These are phyloP conservation scores for Rhadinocentrus ornatus DNA, from an alignment of 2,797 vertebrate genomes.

Conservation along the genomic window DNA sequence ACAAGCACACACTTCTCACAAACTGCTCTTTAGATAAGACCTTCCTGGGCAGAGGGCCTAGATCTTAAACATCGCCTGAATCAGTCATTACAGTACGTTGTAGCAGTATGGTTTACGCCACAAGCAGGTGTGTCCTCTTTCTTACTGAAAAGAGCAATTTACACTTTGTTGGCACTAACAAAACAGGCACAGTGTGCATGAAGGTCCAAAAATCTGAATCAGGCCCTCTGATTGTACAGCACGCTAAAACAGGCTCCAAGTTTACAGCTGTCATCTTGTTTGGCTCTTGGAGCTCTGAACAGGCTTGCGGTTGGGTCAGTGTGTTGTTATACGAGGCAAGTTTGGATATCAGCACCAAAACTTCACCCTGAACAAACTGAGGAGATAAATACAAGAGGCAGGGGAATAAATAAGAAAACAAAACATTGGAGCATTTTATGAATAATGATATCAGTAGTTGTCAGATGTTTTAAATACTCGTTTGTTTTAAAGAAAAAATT, in stretches of 20 bases:
- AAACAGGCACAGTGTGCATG: slow-evolving; percentile 74
- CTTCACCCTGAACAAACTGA: slow-evolving; percentile 60
- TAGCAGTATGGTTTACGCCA: slow-evolving; percentile 11
- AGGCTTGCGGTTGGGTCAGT: slow-evolving; percentile 45
- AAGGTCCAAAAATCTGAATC: slow-evolving; percentile 65
- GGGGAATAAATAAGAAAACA: slow-evolving; percentile 64
- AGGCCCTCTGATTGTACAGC: slow-evolving; percentile 80
- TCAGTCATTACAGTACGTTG: slow-evolving; percentile 3
- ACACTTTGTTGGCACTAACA: slow-evolving; percentile 54
- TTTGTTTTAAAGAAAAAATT: slow-evolving; percentile 45
- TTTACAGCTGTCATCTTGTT: slow-evolving; percentile 48
- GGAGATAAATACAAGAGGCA: slow-evolving; percentile 44
- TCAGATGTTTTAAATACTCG: slow-evolving; percentile 46
- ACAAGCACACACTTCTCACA: slow-evolving; percentile 21
- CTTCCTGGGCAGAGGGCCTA: slow-evolving; percentile 9
- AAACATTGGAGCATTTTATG: slow-evolving; percentile 56
- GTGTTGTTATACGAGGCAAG: slow-evolving; percentile 56
- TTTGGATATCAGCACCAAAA: slow-evolving; percentile 74
- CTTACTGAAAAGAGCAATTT: slow-evolving; percentile 32
- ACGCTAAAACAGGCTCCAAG: slow-evolving; percentile 68
- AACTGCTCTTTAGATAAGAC: slow-evolving; percentile 13
- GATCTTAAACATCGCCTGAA: background rate
- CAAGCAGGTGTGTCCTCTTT: slow-evolving; percentile 9
- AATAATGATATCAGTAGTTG: slow-evolving; percentile 72
- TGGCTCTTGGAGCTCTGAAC: slow-evolving; percentile 59